Base-by-base conservation (phyloP, 2,113 vertebrate genomes). In the Lagopus muta region DNA sequence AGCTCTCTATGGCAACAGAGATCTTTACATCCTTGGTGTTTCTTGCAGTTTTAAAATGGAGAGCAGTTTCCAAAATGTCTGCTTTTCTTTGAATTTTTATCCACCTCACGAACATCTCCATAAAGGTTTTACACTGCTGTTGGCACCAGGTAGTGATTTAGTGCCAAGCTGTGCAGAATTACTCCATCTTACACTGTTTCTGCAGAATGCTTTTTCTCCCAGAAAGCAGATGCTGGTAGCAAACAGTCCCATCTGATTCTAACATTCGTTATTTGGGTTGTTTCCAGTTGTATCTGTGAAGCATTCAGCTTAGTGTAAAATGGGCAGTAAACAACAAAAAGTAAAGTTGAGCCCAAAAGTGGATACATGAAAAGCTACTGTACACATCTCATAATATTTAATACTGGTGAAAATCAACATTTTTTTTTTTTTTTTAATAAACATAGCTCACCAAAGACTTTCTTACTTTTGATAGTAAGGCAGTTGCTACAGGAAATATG, bases 11-110 rank as follows among this genome's bases (percentile, higher is more conserved):
- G 87, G 88, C 74, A 70, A 54, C 24, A 71, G 83, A 89, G 73
- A 76, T 92, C 88, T 92, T 86, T 45, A 61, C 66, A 95, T 17
- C 48, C 40, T 89, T 96, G 84, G 93, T 86, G 36, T 89, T 91
- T 91, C 89, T 94, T 90, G 70, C 82, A 47, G 84, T 65, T 95
- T 83, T 64, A 91, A 95, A 92, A 95, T 92, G 90, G 86, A 96
- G 94, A 95, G 38, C 70, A 81, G 75, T 65, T 94, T 94, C 54
- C 40, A 79, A 86, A 95, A 93, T 89, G 81, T 43, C 80, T 65
- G 40, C 58, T 81, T 70, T 43, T 66, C 54, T 48, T 65, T 81
- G 83, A 67, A 57, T 89, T 95, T 87, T 67, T 71, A n/a, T 54
- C 28, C 8, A 1, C 77, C 20, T 24, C 27, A 18, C 69, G 18